phyloP scores from a whole-genome alignment of 2,797 vertebrate genomes.

The Thamnophis elegans region DNA sequence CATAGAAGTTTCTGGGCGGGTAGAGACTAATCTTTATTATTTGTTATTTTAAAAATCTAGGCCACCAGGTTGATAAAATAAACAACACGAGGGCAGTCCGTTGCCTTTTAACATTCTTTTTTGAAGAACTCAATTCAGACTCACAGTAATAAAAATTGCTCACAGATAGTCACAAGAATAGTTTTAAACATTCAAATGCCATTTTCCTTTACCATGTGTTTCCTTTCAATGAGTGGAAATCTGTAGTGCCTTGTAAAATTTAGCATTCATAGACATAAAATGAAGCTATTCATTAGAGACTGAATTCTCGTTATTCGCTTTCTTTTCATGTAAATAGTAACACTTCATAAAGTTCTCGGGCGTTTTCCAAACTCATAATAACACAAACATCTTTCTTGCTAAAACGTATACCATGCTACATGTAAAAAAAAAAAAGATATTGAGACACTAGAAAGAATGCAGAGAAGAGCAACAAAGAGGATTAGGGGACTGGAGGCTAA shows the following conservation, averaged over 20 bases:
- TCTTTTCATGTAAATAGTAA: neutral
- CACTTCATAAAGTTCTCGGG: neutral
- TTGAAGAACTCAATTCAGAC: neutral
- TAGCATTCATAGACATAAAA: neutral
- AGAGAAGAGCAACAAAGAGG: too few relatives aligned
- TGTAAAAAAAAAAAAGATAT: too few relatives aligned
- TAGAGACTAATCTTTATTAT: neutral
- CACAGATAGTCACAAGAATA: neutral
- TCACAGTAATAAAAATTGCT: neutral
- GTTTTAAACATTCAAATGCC: neutral
- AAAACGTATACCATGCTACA: neutral
- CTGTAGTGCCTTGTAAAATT: neutral
- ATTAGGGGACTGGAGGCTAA: too few relatives aligned
- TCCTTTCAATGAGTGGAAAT: neutral
- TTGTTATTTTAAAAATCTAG: neutral
- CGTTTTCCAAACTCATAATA: neutral
- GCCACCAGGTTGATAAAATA: neutral
- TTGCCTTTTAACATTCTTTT: neutral
- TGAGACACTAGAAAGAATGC: too few relatives aligned
- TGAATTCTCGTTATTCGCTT: neutral
- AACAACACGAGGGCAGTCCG: neutral
- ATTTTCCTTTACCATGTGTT: neutral
- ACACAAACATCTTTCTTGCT: neutral
- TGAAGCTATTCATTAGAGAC: neutral
- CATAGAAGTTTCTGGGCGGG: neutral